Conservation (phyloP, 2,113 vertebrate species). For the Plecturocebus donacophilus region DNA sequence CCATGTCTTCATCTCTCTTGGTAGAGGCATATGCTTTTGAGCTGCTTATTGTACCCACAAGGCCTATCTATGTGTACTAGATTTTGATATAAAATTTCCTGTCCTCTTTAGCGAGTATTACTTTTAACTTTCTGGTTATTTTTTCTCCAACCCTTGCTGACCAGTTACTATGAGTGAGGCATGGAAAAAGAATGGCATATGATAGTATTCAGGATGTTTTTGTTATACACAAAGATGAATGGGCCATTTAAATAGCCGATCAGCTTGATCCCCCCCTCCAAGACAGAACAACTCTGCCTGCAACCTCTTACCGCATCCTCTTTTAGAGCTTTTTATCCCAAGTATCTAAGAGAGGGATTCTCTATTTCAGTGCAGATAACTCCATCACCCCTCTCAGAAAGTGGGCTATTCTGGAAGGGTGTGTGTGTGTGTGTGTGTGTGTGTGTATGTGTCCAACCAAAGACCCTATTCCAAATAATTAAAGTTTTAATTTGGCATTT, state of each 20-base stretch:
- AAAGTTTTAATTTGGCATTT: neutral
- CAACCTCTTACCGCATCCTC: neutral
- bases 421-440: neutral
- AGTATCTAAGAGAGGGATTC: neutral
- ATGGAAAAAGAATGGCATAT: neutral
- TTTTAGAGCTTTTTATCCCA: neutral
- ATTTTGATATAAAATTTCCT: neutral
- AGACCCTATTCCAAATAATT: neutral
- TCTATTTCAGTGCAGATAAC: neutral
- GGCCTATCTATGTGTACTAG: neutral
- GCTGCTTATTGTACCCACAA: neutral
- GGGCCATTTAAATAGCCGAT: neutral
- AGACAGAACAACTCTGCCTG: neutral
- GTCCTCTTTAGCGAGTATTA: neutral
- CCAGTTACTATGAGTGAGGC: neutral
- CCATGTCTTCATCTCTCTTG: neutral
- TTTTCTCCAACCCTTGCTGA: neutral
- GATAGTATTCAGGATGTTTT: neutral
- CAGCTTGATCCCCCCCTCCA: neutral
- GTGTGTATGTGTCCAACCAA: neutral
- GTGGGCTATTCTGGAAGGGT: neutral
- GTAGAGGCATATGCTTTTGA: neutral
- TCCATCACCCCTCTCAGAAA: neutral
- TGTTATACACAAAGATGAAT: neutral
- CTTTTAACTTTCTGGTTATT: slow-evolving; percentile 31